Evolutionary conservation across 2,797 vertebrate species (phyloP).

Genomic region (Gallirallus australis): DNA sequence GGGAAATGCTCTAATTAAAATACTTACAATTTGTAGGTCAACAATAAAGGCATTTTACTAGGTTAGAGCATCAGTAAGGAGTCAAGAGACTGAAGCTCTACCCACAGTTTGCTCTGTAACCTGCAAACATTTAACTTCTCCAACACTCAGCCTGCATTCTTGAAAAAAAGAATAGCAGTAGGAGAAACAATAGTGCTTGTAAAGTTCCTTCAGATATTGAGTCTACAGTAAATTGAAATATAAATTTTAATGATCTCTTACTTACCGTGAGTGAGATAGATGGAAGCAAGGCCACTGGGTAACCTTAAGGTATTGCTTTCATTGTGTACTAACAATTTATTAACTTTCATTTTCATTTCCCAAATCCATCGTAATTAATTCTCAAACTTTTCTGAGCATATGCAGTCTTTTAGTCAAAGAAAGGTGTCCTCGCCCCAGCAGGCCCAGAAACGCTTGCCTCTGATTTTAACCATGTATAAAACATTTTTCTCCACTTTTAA

Average conservation of each 20-base stretch:
- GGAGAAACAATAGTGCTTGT: slow-evolving; percentile 34
- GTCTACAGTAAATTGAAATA: slow-evolving; percentile 42
- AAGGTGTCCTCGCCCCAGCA: background rate
- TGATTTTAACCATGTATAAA: slow-evolving; percentile 4
- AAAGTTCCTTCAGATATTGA: slow-evolving; percentile 39
- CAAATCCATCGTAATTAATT: slow-evolving; percentile 16
- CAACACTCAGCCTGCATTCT: background rate
- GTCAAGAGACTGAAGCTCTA: background rate
- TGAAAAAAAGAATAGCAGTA: slow-evolving; percentile 2
- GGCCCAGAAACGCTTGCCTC: accelerated
- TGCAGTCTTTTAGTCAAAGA: background rate
- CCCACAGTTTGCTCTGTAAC: background rate
- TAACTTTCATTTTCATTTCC: slow-evolving; percentile 20
- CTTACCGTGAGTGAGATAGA: slow-evolving; percentile 34
- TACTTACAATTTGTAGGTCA: background rate
- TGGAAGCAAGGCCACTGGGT: slow-evolving; percentile 44
- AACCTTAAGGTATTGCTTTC: slow-evolving; percentile 39
- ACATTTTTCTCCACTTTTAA: slow-evolving; percentile 1
- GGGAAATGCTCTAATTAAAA: background rate
- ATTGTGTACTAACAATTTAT: slow-evolving; percentile 23
- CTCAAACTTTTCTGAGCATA: background rate
- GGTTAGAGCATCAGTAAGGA: background rate
- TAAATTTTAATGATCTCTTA: slow-evolving; percentile 54
- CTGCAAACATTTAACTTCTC: background rate
- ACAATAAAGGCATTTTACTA: background rate